These are phyloP conservation scores for Argyra leucocephala DNA, from an alignment of 2,888 invertebrate genomes.

Conservation along the genomic window DNA sequence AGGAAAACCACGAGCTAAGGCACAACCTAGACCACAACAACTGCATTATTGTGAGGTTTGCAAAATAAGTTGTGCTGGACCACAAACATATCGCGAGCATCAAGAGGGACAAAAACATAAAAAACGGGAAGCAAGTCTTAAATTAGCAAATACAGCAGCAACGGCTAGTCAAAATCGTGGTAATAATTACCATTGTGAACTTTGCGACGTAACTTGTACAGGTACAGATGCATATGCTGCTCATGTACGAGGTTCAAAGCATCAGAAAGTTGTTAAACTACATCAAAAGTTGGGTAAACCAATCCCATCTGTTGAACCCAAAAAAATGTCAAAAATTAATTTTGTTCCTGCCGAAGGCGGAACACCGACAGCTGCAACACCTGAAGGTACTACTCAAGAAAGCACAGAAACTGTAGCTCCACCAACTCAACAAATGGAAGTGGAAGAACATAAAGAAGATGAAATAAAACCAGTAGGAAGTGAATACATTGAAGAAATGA, in stretches of 20 bases:
- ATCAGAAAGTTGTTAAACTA: slow-evolving; percentile 92
- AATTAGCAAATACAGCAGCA: slow-evolving; percentile 57
- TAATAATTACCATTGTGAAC: slow-evolving; percentile 70
- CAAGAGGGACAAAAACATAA: slow-evolving; percentile 98
- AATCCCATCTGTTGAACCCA: slow-evolving; percentile 90
- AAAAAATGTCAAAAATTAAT: slow-evolving; percentile 56
- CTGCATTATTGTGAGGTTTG: slow-evolving; percentile 98
- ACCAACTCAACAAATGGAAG: slow-evolving; percentile 26
- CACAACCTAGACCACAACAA: slow-evolving; percentile 83
- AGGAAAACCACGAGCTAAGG: slow-evolving; percentile 39
- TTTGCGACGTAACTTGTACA: slow-evolving; percentile 97
- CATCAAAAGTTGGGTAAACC: slow-evolving; percentile 97
- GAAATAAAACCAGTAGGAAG: slow-evolving; percentile 89
- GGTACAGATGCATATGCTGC: slow-evolving; percentile 97
- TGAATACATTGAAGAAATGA: slow-evolving; percentile 95
- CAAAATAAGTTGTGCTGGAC: slow-evolving; percentile 94
- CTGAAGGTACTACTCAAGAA: slow-evolving; percentile 18
- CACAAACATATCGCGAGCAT: slow-evolving; percentile 91
- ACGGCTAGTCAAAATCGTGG: slow-evolving; percentile 55
- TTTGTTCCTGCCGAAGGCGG: slow-evolving; percentile 42
- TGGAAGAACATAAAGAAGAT: slow-evolving; percentile 49
- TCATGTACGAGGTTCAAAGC: slow-evolving; percentile 94
- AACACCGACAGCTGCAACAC: slow-evolving; percentile 27
- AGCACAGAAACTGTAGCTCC: slow-evolving; percentile 7
- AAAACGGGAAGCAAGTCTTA: slow-evolving; percentile 86